phyloP scores from a whole-genome alignment of 2,888 invertebrate species.

The Lithophane leautieri region DNA sequence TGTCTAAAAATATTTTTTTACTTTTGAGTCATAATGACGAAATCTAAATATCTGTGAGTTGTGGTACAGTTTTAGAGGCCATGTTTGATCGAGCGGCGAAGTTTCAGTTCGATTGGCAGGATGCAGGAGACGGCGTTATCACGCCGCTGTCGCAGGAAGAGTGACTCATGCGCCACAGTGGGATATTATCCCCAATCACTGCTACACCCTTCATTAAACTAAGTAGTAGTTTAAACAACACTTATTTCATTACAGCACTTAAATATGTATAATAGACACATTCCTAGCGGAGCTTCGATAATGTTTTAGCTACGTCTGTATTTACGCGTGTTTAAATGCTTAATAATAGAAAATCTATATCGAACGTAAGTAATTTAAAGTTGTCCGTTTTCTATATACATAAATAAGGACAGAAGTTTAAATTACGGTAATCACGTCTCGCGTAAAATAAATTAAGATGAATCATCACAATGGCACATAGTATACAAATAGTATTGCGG shows the following conservation, averaged over 20 bases:
- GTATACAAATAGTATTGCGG: slow-evolving; percentile 73
- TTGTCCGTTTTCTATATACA: slow-evolving; percentile 42
- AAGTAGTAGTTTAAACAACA: slow-evolving; percentile 67
- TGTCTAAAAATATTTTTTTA: slow-evolving; percentile 76
- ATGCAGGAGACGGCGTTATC: slow-evolving; percentile 86
- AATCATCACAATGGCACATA: slow-evolving; percentile 74
- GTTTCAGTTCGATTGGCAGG: slow-evolving; percentile 87
- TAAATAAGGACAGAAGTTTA: slow-evolving; percentile 65
- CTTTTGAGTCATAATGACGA: slow-evolving; percentile 82
- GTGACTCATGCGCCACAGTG: slow-evolving; percentile 82
- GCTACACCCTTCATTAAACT: slow-evolving; percentile 77
- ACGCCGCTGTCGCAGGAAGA: slow-evolving; percentile 85
- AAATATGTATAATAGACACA: slow-evolving; percentile 50
- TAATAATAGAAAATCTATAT: slow-evolving; percentile 36
- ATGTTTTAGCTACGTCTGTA: slow-evolving; percentile 39
- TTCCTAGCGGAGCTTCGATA: slow-evolving; percentile 48
- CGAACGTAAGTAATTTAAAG: slow-evolving; percentile 35
- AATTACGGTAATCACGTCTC: slow-evolving; percentile 64
- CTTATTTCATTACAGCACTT: slow-evolving; percentile 60
- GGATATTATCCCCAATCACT: slow-evolving; percentile 85
- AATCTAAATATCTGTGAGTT: slow-evolving; percentile 77
- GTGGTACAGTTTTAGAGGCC: slow-evolving; percentile 75
- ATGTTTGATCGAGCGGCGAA: slow-evolving; percentile 79
- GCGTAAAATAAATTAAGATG: slow-evolving; percentile 70
- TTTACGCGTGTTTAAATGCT: slow-evolving; percentile 38